Evolutionary conservation across 2,888 invertebrate genomes (phyloP).

Genomic region (Hydrotaea diabolus): DNA sequence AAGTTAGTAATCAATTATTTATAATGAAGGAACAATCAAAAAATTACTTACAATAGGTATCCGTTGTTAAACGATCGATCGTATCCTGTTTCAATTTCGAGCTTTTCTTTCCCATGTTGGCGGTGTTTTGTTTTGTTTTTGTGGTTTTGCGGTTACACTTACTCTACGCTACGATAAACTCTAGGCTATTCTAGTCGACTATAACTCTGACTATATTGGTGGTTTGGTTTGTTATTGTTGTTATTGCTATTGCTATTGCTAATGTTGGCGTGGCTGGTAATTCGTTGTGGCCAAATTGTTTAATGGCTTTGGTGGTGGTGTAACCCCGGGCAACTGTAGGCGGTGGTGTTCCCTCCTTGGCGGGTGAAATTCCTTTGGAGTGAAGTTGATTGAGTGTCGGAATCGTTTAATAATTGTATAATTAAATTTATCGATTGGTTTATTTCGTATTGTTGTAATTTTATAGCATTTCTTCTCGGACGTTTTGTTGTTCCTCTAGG

Average conservation of each 20-base stretch:
- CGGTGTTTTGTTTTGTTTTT: too few relatives aligned
- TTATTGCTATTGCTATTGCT: neutral
- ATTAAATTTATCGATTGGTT: neutral
- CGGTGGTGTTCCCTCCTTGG: neutral
- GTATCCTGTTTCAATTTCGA: slow-evolving; percentile 98
- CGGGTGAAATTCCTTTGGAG: neutral
- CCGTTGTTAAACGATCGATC: slow-evolving; percentile 93
- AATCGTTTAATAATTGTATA: neutral
- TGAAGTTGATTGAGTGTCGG: slow-evolving; percentile 6
- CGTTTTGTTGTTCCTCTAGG: neutral
- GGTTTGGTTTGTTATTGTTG: slow-evolving; percentile 5
- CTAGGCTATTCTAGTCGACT: neutral
- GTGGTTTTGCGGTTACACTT: slow-evolving; percentile 2
- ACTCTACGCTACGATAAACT: neutral
- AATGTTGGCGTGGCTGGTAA: neutral
- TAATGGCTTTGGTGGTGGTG: slow-evolving; percentile 12
- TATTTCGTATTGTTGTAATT: neutral
- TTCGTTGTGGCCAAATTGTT: slow-evolving; percentile 35
- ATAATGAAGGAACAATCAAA: slow-evolving; percentile 24
- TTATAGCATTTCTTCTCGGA: neutral
- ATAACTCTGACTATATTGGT: neutral
- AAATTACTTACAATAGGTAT: slow-evolving; percentile 92
- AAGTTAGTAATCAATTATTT: slow-evolving; percentile 37
- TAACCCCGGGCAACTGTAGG: neutral
- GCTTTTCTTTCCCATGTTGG: slow-evolving; percentile 95